Conservation (phyloP, 2,888 invertebrate genomes). For the Lamellibrachia satsuma region DNA sequence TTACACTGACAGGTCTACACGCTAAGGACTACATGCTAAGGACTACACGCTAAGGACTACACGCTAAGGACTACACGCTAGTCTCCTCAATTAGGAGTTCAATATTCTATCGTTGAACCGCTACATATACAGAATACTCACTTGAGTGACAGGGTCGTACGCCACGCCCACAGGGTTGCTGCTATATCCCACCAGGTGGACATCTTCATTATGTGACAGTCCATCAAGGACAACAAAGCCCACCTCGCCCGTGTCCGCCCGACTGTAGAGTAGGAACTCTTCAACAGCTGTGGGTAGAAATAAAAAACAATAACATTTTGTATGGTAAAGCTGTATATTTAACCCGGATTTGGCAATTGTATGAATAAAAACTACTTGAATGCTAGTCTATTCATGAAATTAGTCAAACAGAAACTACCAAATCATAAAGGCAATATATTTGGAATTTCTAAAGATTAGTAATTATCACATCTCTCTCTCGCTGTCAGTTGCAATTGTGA, state of each 20-base stretch:
- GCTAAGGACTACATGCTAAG: not conserved
- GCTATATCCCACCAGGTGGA: constrained; percentile 20
- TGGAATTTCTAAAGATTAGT: too few relatives aligned
- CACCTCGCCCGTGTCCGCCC: constrained; percentile 50
- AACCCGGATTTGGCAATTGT: not conserved
- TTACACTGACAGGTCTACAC: not conserved
- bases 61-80: not conserved
- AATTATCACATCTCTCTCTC: too few relatives aligned
- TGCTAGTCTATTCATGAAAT: not conserved
- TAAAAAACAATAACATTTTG: not conserved
- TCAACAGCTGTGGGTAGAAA: constrained; percentile 47
- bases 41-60: not conserved
- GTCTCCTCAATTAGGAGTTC: not conserved
- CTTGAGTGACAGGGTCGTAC: not conserved
- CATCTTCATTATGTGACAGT: constrained; percentile 24
- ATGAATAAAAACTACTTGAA: not conserved
- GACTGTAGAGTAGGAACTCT: constrained; percentile 48
- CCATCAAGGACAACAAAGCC: constrained; percentile 51
- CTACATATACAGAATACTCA: not conserved
- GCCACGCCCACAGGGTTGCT: not conserved
- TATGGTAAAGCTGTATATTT: too few relatives aligned
- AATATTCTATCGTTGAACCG: not conserved
- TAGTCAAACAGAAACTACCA: too few relatives aligned
- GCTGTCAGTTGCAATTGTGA: too few relatives aligned
- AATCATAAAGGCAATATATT: too few relatives aligned